phyloP scores from a whole-genome alignment of 2,888 invertebrate species.

The Hydroisotoma schaefferi region DNA sequence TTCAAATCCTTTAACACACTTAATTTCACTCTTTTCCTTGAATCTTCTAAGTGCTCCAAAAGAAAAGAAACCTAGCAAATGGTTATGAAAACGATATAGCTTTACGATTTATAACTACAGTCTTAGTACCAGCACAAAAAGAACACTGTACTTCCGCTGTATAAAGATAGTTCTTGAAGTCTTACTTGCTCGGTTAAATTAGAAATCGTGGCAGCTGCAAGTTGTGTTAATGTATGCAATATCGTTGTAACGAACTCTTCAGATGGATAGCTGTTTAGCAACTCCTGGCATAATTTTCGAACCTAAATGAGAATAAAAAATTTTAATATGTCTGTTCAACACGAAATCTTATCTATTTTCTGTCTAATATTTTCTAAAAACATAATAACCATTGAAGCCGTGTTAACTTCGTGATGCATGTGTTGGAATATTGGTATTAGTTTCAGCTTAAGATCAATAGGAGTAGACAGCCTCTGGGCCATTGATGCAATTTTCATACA shows the following conservation, averaged over 20 bases:
- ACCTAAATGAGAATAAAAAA: slow-evolving; percentile 56
- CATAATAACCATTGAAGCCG: slow-evolving; percentile 64
- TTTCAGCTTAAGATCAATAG: slow-evolving; percentile 84
- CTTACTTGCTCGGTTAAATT: slow-evolving; percentile 83
- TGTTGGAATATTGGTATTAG: slow-evolving; percentile 86
- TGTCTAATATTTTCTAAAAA: background rate
- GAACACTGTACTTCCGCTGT: no score
- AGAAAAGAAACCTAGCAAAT: slow-evolving; percentile 59
- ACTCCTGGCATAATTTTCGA: slow-evolving; percentile 67
- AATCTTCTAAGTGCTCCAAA: slow-evolving; percentile 66
- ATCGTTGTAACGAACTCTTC: slow-evolving; percentile 77
- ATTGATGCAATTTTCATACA: slow-evolving; percentile 92
- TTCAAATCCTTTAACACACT: slow-evolving; percentile 66
- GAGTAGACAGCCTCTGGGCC: slow-evolving; percentile 89
- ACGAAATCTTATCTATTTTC: background rate
- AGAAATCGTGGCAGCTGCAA: slow-evolving; percentile 82
- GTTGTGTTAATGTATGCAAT: slow-evolving; percentile 77
- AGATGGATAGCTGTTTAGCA: slow-evolving; percentile 73
- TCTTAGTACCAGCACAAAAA: no score
- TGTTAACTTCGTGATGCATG: slow-evolving; percentile 81
- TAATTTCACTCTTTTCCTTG: slow-evolving; percentile 66
- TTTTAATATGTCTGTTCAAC: background rate
- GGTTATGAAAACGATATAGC: background rate
- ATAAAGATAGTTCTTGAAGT: no score
- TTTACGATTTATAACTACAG: slow-evolving; percentile 4